Evolutionary conservation across 2,113 vertebrate genomes (phyloP).

Genomic region (Boleophthalmus pectinirostris): DNA sequence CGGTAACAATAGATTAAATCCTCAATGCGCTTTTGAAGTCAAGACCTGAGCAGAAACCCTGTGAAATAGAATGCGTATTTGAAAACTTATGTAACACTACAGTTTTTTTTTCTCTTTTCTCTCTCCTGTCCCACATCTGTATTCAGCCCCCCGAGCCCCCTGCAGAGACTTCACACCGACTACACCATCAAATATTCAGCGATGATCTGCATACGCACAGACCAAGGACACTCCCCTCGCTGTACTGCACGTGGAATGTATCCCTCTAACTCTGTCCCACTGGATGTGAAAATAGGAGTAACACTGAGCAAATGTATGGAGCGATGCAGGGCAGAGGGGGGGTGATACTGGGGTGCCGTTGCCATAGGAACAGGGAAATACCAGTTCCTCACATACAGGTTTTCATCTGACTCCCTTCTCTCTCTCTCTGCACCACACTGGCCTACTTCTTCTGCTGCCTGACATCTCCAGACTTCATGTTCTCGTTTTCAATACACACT

Average conservation of each 20-base stretch:
- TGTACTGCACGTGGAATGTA: conserved; percentile 17
- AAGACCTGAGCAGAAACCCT: neutral
- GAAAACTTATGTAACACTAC: neutral
- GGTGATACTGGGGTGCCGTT: conserved; percentile 51
- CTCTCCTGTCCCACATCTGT: neutral
- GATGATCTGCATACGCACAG: conserved; percentile 2
- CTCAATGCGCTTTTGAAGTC: neutral
- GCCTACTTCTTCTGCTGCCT: conserved; percentile 31
- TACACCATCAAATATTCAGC: conserved; percentile 18
- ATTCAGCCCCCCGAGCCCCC: neutral
- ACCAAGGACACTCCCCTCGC: neutral
- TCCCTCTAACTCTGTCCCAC: conserved; percentile 34
- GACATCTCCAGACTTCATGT: conserved; percentile 15
- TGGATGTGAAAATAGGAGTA: conserved; percentile 41
- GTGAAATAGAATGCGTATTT: neutral
- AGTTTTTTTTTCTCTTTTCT: neutral
- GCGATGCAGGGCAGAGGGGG: neutral
- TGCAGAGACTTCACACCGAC: conserved; percentile 7
- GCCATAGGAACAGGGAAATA: conserved; percentile 80
- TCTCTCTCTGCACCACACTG: conserved; percentile 24
- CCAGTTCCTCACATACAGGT: conserved; percentile 52
- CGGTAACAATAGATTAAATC: neutral
- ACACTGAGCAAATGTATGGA: conserved; percentile 3
- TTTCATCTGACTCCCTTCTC: conserved; percentile 41
- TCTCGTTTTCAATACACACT: neutral